Evolutionary conservation across 2,113 vertebrate species (phyloP), one percentile per base, ranked within the genome.

Genomic region (Nothoprocta pentlandii): DNA sequence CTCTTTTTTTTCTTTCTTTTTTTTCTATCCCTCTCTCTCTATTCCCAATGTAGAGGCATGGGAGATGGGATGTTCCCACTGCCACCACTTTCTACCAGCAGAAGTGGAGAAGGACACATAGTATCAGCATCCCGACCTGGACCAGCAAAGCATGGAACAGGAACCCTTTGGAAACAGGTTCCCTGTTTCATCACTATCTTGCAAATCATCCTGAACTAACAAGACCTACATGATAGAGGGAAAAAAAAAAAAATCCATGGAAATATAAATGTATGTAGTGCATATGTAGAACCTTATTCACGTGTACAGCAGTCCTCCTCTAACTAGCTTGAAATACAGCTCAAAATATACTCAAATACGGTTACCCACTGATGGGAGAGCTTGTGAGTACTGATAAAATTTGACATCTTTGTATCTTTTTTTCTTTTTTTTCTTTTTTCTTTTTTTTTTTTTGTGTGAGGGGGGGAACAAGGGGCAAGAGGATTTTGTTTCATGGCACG

Each of bases 1-100:
- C 12, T 1, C 14, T 53, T 44, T 39, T 0, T 6, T 71, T 5
- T 39, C 6, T 20, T 9, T 1, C 3, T 9, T 12, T 30, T 42
- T 54, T 64, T 42, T 9, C 19, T 32, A 8, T 13, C 53, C 19
- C 7, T 8, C 19, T 12, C 12, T 23, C 51, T 69, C 47, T 79
- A 9, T 39, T 91, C 22, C 19, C 28, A 36, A 0, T 4, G 44
- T 71, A 28, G 6, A 14, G 26, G 54, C 39, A 68, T 30, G 12
- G 20, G 3, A 25, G 67, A 76, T 64, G 9, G 19, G n/a, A 2
- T 61, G 6, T 73, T 82, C 51, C 14, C 17, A 16, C 41, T 9
- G 16, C n/a, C 44, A 30, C 42, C 53, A 47, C 51, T 16, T 7
- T 61, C 56, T 75, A 12, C 10, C 70, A 76, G 62, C 53, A 47